These are phyloP conservation scores for Schrankia costaestrigalis DNA, from an alignment of 2,888 invertebrate species.

Conservation along the genomic window DNA sequence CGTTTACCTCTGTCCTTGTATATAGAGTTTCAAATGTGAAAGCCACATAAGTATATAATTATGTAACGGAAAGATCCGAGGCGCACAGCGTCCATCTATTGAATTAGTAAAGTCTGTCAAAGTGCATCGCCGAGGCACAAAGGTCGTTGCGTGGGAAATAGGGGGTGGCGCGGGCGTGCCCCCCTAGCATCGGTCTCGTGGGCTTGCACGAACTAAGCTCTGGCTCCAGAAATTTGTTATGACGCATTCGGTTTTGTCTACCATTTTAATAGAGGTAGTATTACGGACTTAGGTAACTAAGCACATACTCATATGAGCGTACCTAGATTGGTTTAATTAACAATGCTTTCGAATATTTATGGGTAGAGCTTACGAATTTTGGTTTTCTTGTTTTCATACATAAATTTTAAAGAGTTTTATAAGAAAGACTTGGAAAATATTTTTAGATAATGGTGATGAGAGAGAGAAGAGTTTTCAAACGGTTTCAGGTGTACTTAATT, in stretches of 20 bases:
- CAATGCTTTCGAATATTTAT: neutral
- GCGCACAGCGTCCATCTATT: conserved; percentile 72
- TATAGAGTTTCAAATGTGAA: too few species aligned
- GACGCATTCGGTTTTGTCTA: conserved; percentile 69
- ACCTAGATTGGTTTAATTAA: conserved; percentile 1
- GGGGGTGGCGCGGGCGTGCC: conserved; percentile 44
- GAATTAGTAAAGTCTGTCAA: conserved; percentile 80
- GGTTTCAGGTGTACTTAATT: too few species aligned
- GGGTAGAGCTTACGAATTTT: too few species aligned
- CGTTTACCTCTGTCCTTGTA: too few species aligned
- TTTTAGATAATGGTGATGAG: too few species aligned
- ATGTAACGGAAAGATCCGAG: conserved; percentile 55
- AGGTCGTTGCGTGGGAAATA: conserved; percentile 79
- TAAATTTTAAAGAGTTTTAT: too few species aligned
- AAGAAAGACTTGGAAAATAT: too few species aligned
- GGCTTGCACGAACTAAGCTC: conserved; percentile 68
- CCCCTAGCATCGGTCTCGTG: conserved; percentile 45
- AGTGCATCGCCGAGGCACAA: conserved; percentile 78
- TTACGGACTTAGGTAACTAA: conserved; percentile 9
- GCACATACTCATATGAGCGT: neutral
- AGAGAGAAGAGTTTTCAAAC: too few species aligned
- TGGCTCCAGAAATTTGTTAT: conserved; percentile 77
- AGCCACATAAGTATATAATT: conserved; percentile 40
- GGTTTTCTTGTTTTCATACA: too few species aligned
- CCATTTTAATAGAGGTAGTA: conserved; percentile 23